phyloP scores from a whole-genome alignment of 2,797 vertebrate species.

The Mus caroli region DNA sequence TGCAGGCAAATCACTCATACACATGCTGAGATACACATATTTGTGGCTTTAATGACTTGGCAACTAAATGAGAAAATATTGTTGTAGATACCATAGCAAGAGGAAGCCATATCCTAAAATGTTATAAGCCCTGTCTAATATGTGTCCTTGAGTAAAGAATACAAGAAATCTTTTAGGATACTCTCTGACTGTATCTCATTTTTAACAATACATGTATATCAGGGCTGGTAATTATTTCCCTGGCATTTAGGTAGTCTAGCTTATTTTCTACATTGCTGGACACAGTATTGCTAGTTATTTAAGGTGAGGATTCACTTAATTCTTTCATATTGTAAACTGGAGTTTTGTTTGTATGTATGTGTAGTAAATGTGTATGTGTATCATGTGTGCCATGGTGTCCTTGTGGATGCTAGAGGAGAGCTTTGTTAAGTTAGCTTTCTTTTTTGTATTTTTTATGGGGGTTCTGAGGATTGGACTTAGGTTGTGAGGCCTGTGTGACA shows the following conservation, averaged over 20 bases:
- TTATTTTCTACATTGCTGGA: not conserved
- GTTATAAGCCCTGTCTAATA: constrained; percentile 24
- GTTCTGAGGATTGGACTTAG: not conserved
- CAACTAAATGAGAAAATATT: constrained; percentile 29
- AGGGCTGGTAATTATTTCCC: constrained; percentile 47
- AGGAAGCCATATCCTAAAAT: not conserved
- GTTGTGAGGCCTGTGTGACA: not conserved
- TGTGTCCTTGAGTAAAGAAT: constrained; percentile 33
- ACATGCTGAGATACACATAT: not conserved
- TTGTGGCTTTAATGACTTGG: constrained; percentile 40
- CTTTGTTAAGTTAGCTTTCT: not conserved
- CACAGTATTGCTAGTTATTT: not conserved
- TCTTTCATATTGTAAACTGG: constrained; percentile 51
- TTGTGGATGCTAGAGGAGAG: not conserved
- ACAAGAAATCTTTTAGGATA: constrained; percentile 41
- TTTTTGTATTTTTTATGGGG: not conserved
- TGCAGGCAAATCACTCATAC: not conserved
- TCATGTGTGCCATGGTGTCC: not conserved
- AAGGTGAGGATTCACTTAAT: constrained; percentile 57
- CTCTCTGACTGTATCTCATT: constrained; percentile 3
- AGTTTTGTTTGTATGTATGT: not conserved
- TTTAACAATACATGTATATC: not conserved
- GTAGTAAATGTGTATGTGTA: too few species aligned
- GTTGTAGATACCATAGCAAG: not conserved
- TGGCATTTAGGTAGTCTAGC: constrained; percentile 2